Evolutionary conservation across 2,113 vertebrate species (phyloP), one percentile per base, ranked within the genome.

Genomic region (Embiotoca jacksoni): DNA sequence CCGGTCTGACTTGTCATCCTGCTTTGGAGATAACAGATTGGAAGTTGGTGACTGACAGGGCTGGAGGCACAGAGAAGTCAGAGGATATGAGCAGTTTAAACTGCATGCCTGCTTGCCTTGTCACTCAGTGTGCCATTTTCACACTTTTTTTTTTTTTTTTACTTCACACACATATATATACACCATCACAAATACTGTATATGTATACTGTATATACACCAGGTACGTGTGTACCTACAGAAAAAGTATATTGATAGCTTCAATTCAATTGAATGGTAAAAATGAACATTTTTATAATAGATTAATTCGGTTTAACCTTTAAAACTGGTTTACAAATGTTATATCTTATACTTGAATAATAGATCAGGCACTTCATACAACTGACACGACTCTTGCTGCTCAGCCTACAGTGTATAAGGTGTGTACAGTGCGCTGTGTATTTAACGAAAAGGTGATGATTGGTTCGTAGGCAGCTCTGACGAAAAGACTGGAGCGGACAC

Each of bases 21-120:
- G 23, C 50, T 15, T 35, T 3, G 15, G 72, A 65, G 54, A 60
- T 54, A 78, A 72, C 50, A 47, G 78, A 61, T 33, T 70, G 74
- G 32, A 66, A 66, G 44, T 23, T 53, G 62, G 59, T 66, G 74
- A 41, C 36, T 66, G 71, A 66, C 71, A 32, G 4, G 35, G 23
- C 64, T 33, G 8, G 41, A 59, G 73, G 60, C 58, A 32, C 3
- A 9, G 13, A 60, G 11, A 37, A 47, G 74, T 57, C 77, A 66
- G 59, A 41, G 37, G 37, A 59, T 61, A 10, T 39, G 64, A 78
- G 52, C 6, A 23, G 10, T 47, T 16, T n/a, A 10, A 46, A 52
- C 67, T n/a, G 7, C 57, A 44, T 3, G 54, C 5, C 59, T 54
- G 14, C 30, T 52, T 6, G 7, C 35, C 47, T 47, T 56, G 37